Evolutionary conservation across 2,113 vertebrate species (phyloP), one percentile per base, ranked within the genome.

Genomic region (Heterotilapia buettikoferi): DNA sequence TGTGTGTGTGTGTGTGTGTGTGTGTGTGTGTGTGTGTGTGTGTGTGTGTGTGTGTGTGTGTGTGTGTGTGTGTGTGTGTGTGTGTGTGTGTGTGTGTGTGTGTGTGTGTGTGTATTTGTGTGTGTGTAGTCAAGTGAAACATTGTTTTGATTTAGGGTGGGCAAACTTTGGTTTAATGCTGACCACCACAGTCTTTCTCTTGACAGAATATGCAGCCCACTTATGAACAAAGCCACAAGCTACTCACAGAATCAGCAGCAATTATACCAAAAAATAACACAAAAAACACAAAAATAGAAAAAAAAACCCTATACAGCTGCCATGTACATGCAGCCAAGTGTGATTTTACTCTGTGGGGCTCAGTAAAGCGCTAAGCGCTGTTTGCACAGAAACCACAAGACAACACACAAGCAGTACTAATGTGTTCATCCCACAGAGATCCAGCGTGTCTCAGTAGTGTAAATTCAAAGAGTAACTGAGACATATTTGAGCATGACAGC

Each of bases 201-300:
- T 96, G 96, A 97, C 97, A 97, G 95, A 94, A 90, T 90, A 91
- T 38, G 89, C 63, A 93, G 95, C 93, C 95, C 89, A 29, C 84
- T 92, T 91, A 84, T 95, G 90, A 95, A 90, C 96, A 89, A 84
- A 56, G 73, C 82, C 61, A 59, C 38, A 68, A 80, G 66, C 47
- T 53, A 18, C 40, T 82, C 38, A 24, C 78, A 81, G 38, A 84
- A 38, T 76, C 29, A 12, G 61, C 31, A 29, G 43, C 85, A 90
- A 91, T 90, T 89, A 88, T 40, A 63, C 61, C 29, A 5, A 84
- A 56, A 82, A 83, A 45, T 31, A 68, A 47, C 54, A 26, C 12
- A 43, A 5, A 14, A 26, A 82, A 73, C 29, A 61, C 29, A 61
- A 71, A 54, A 18, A 61, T 9, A 40, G 63, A 43, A 59, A 36